Evolutionary conservation across 2,113 vertebrate species (phyloP).

Genomic region (Hippocampus guttulatus): DNA sequence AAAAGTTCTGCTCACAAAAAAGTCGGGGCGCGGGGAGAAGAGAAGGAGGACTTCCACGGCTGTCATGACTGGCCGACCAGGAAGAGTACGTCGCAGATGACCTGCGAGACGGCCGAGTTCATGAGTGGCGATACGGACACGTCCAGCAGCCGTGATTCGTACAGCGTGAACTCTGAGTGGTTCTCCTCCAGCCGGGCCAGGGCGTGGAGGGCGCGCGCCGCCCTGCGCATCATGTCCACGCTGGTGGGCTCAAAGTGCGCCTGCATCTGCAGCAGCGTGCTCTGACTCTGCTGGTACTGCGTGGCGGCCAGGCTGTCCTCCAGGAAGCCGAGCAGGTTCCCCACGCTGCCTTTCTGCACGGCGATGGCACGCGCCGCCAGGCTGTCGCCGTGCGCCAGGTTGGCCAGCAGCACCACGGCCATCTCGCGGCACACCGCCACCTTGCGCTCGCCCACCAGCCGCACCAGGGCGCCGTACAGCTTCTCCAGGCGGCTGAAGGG

Average conservation of each 20-base stretch:
- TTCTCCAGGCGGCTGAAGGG: slow-evolving; percentile 96
- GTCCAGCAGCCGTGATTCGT: slow-evolving; percentile 97
- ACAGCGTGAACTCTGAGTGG: slow-evolving; percentile 97
- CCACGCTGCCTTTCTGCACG: slow-evolving; percentile 94
- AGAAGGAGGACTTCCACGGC: slow-evolving; percentile 75
- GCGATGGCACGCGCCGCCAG: slow-evolving; percentile 90
- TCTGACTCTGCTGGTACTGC: slow-evolving; percentile 95
- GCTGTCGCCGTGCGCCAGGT: slow-evolving; percentile 94
- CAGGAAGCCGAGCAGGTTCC: slow-evolving; percentile 94
- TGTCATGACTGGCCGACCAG: slow-evolving; percentile 99
- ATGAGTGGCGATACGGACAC: slow-evolving; percentile 97
- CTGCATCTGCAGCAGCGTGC: slow-evolving; percentile 87
- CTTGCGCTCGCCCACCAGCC: slow-evolving; percentile 95
- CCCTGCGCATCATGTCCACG: slow-evolving; percentile 99
- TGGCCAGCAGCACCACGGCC: slow-evolving; percentile 96
- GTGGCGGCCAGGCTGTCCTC: slow-evolving; percentile 97
- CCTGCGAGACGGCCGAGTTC: slow-evolving; percentile 97
- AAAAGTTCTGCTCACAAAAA: slow-evolving; percentile 72
- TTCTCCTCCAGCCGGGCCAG: slow-evolving; percentile 97
- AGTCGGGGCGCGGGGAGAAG: slow-evolving; percentile 24
- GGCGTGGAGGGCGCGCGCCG: slow-evolving; percentile 92
- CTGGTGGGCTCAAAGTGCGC: slow-evolving; percentile 94
- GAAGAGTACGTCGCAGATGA: slow-evolving; percentile 99
- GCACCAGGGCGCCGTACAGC: slow-evolving; percentile 92
- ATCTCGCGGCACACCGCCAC: slow-evolving; percentile 97